phyloP scores from a whole-genome alignment of 1,140 invertebrate genomes.

The Glomeris maerens region DNA sequence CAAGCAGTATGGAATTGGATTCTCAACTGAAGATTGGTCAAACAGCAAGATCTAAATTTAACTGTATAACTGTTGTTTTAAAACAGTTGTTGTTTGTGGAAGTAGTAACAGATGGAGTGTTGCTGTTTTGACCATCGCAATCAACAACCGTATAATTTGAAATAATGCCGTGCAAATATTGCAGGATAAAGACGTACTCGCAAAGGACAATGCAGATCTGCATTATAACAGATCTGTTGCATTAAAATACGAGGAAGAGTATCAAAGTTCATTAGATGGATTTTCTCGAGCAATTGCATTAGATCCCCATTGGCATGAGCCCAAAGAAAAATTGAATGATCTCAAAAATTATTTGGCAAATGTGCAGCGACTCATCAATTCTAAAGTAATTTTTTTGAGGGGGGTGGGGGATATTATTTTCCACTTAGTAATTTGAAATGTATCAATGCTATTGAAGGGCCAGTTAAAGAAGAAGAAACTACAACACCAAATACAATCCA shows the following conservation, averaged over 20 bases:
- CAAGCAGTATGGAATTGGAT: no score
- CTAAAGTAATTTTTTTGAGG: conserved; percentile 32
- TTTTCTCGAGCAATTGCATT: conserved; percentile 48
- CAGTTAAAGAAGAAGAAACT: conserved; percentile 56
- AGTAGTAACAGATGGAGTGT: no score
- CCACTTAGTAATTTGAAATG: no score
- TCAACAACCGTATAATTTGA: no score
- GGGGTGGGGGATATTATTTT: no score
- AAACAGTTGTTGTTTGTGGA: no score
- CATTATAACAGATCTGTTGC: conserved; percentile 73
- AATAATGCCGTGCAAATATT: no score
- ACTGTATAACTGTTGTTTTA: no score
- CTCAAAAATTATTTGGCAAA: conserved; percentile 51
- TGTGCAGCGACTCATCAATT: conserved; percentile 45
- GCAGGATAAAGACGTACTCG: conserved; percentile 55
- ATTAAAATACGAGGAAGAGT: conserved; percentile 66
- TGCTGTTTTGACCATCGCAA: no score
- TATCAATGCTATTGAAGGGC: conserved; percentile 32
- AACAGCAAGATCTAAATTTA: no score
- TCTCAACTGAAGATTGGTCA: no score
- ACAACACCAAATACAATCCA: conserved; percentile 44
- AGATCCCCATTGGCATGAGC: conserved; percentile 59
- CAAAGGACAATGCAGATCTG: conserved; percentile 58
- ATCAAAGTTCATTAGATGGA: conserved; percentile 48
- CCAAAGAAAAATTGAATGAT: conserved; percentile 42